Base-by-base conservation (phyloP, 2,113 vertebrate genomes). In the Agelaius phoeniceus region DNA sequence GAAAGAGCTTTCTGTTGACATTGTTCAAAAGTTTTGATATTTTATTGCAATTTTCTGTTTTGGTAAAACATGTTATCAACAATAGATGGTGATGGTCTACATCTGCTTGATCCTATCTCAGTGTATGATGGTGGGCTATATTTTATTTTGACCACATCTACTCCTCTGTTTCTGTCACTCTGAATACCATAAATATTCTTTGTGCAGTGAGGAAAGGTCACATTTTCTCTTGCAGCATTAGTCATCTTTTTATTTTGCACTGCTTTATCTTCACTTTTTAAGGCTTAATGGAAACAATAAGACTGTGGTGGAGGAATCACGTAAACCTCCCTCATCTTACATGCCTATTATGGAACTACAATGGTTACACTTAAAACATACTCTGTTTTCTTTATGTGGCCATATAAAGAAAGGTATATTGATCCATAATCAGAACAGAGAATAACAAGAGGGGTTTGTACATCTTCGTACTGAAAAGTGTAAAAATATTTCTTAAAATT, bases 121-220 rank as follows among this genome's bases (percentile, higher is more conserved):
- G 6, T 37, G 10, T 63, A 58, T 0, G 0, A 67, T 27, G 9
- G 5, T n/a, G 28, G 44, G 15, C 11, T 63, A 37, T 17, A 51
- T 72, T 10, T 67, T 54, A 31, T 54, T 77, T 65, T 66, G 21
- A 15, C 15, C 35, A 67, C 15, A n/a, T 37, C 22, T 52, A 63
- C 14, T 44, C 26, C 31, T 71, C 51, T 43, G 5, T 44, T 86
- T 72, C 39, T 65, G 9, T 58, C 79, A 49, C 9, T 19, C 22
- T 66, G 21, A 82, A 66, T 54, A 31, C 15, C 11, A 15, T 13
- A 76, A 59, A 61, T 61, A 73, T 6, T 31, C 24, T 57, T 49
- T 6, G 7, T 23, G 55, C 17, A 77, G 31, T 18, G 23, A 69
- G n/a, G 18, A 77, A 74, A 85, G 9, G 37, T 21, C 16, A 35